Evolutionary conservation across 2,113 vertebrate genomes (phyloP).

Genomic region (Otis tarda): DNA sequence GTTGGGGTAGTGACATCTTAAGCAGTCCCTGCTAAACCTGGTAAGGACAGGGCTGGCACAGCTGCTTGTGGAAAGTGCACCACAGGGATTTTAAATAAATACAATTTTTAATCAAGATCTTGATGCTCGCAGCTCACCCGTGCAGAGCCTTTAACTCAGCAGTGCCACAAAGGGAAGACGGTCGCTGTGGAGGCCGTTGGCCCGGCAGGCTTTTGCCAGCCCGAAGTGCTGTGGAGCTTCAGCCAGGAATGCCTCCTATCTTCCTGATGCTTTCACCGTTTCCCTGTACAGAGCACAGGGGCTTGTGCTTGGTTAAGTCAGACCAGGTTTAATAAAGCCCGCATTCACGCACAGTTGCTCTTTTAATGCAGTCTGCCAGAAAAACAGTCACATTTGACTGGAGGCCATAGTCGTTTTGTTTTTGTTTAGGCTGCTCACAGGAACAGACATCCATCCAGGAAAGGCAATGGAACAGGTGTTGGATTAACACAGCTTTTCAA

Average conservation of each 20-base stretch:
- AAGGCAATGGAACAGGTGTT: background rate
- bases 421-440: background rate
- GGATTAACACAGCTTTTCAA: background rate
- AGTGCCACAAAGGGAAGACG: background rate
- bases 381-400: background rate
- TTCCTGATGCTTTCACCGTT: background rate
- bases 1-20: fast-evolving
- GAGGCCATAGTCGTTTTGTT: background rate
- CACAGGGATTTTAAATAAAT: background rate
- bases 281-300: background rate
- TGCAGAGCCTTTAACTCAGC: fast-evolving
- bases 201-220: fast-evolving
- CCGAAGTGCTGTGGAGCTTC: fast-evolving
- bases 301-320: background rate
- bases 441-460: background rate
- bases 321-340: background rate
- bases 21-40: too few relatives aligned
- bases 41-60: background rate
- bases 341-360: background rate
- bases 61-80: background rate
- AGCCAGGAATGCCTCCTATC: background rate
- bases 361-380: background rate
- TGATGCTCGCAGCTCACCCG: background rate
- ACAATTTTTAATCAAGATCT: background rate
- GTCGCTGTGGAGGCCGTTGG: background rate